Evolutionary conservation across 2,113 vertebrate genomes (phyloP), one percentile per base, ranked within the genome.

Genomic region (Mobula hypostoma): DNA sequence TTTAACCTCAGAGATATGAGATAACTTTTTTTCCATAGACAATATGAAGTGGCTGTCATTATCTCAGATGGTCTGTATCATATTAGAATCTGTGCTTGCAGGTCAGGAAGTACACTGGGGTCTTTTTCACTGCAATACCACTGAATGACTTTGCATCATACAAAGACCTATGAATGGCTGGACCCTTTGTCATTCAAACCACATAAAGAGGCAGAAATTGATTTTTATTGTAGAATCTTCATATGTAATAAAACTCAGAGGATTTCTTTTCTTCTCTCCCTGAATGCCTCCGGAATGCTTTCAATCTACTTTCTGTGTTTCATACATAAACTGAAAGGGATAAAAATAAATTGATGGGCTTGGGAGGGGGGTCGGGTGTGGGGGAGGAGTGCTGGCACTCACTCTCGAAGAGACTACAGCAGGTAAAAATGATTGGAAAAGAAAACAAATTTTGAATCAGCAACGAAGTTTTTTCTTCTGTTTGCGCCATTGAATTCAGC

Each of bases 181-280:
- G 97, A 97, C 97, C 98, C 98, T 99, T 99, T 99, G 99, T 99
- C 98, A 99, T 99, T 99, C 99, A 99, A 99, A 99, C 98, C 98
- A 98, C 98, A 99, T 99, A 99, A 99, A 99, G 98, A 99, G 98
- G 97, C 98, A 99, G 98, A 99, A 99, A 99, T 99, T 98, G 99
- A 99, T 99, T 99, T 99, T 99, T 99, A 99, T 99, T 99, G 99
- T 99, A 98, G 98, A 90, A 99, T 99, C 99, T 99, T 99, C 98
- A 99, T 99, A 99, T 99, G 98, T 99, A 99, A 99, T 99, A 99
- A 99, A 99, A 98, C 98, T 99, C 98, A 97, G 98, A 99, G 98
- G 98, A 98, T 98, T 98, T 98, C 98, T 97, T 99, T 99, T 99
- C 98, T 99, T 99, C 98, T 97, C 97, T 96, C 97, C 98, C 98